Evolutionary conservation across 2,113 vertebrate species (phyloP).

Genomic region (Rhegmatorhina hoffmannsi): DNA sequence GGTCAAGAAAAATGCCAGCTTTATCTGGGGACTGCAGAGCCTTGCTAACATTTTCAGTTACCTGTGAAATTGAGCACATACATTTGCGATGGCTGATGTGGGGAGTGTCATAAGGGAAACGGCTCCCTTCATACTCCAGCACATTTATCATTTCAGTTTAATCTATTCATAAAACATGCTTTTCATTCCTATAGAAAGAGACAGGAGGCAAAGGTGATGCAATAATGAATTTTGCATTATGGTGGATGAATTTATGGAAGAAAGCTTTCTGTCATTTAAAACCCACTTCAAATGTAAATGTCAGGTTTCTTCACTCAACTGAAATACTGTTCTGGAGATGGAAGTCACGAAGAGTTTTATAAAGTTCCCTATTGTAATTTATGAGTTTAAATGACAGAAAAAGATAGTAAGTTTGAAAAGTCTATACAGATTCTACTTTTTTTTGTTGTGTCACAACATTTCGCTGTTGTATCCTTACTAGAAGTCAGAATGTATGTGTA

Average conservation of each 20-base stretch:
- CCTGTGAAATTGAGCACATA: accelerated
- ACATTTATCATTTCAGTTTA: background rate
- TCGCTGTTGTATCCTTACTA: background rate
- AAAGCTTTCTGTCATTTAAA: background rate
- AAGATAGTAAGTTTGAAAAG: background rate
- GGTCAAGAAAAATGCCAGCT: background rate
- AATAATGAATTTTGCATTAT: background rate
- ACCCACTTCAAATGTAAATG: background rate
- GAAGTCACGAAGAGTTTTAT: background rate
- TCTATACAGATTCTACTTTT: background rate
- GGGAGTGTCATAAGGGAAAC: background rate
- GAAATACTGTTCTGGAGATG: background rate
- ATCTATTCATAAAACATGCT: background rate
- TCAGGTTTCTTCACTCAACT: background rate
- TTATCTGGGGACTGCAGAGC: background rate
- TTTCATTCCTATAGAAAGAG: background rate
- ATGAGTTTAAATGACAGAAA: background rate
- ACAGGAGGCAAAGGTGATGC: background rate
- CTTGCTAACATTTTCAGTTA: background rate
- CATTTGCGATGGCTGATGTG: background rate
- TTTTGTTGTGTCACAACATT: background rate
- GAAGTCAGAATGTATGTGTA: background rate
- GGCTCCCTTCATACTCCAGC: background rate
- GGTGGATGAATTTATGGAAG: accelerated
- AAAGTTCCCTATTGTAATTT: background rate